Base-by-base conservation (phyloP, 2,888 invertebrate genomes). In the Arctia plantaginis region DNA sequence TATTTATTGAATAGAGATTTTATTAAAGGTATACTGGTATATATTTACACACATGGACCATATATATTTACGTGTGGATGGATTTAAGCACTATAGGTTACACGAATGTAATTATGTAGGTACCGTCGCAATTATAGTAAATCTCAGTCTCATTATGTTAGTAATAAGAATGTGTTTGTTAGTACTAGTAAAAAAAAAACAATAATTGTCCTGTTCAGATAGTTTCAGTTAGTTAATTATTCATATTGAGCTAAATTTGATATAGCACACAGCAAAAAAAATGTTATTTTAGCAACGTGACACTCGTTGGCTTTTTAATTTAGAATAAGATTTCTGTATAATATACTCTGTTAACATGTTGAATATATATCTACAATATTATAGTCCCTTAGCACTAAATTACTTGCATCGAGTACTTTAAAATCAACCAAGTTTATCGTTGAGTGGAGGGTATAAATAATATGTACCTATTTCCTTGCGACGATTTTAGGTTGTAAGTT, bases 271-370 rank as follows among this genome's bases (percentile, higher is more conserved):
- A 30, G 30, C 30, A 15, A 30, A n/a, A n/a, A n/a, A n/a, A n/a
- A 66, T 66, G 66, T 66, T 15, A 33, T 35, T 69, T 69, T 55
- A 23, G 23, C 35, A 35, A 35, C 55, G 55, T 35, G 44, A 68
- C 68, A 47, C 20, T 44, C 23, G 35, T 51, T 33, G 13, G 33
- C 3, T 55, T 55, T 55, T 33, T 35, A 35, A n/a, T 69, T n/a
- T 51, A 62, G 1, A 62, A 59, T 33, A 41, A 64, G 30, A 64
- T 64, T 41, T 62, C 12, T 62, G 39, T 39, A 41, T 35, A 41
- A 41, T 62, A 70, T 18, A 59, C 13, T 15, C 18, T 69, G 41
- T 41, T 69, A 69, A 69, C 35, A 39, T 39, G 59, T n/a, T 30
- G 30, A 41, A 39, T 59, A 39, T 27, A 62, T 64, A 41, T 41